These are phyloP conservation scores for Phylloscopus whistleri DNA, from an alignment of 2,113 vertebrate species.

Conservation along the genomic window DNA sequence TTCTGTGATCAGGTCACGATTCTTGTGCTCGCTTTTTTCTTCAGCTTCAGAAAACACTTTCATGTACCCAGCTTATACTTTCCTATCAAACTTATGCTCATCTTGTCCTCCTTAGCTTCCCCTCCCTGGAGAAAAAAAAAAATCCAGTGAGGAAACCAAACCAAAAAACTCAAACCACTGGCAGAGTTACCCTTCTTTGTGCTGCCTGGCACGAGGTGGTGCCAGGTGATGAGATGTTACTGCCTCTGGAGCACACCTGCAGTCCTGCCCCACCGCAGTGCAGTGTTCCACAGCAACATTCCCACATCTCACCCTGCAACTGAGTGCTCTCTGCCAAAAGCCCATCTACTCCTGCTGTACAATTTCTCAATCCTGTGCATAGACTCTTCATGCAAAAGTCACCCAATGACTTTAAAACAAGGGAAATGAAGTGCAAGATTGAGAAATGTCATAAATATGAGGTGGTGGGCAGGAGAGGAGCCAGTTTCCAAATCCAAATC, in stretches of 20 bases:
- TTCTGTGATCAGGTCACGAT: not conserved
- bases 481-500: not conserved
- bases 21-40: not conserved
- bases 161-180: not conserved
- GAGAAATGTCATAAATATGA: not conserved
- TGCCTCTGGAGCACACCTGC: not conserved
- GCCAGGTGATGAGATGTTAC: not conserved
- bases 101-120: not conserved
- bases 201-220: not conserved
- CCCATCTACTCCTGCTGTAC: not conserved
- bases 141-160: not conserved
- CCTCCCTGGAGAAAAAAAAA: not conserved
- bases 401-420: not conserved
- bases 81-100: not conserved
- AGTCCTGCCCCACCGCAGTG: not conserved
- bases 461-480: not conserved
- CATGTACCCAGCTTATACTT: not conserved
- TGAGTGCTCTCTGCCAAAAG: not conserved
- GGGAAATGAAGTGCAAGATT: not conserved
- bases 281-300: not conserved
- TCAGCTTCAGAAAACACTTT: not conserved
- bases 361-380: fast-evolving
- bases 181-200: not conserved
- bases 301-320: not conserved
- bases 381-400: not conserved